Percentiles rank a stretch among this genome's conserved stretches.
Evolutionary conservation across 2,888 invertebrate genomes (phyloP).

Genomic region (Catotricha subobsoleta): DNA sequence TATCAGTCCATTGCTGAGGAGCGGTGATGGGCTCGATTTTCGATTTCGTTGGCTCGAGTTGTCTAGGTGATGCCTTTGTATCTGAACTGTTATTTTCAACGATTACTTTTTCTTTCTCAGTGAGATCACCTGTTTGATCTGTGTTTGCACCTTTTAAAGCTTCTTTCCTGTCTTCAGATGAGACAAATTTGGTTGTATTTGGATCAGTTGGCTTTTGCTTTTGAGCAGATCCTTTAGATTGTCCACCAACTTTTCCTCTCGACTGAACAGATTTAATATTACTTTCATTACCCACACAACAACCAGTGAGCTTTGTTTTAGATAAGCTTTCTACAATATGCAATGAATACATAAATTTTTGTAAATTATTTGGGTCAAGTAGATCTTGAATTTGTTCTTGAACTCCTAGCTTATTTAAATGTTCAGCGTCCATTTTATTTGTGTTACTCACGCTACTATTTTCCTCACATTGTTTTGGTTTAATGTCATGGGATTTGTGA

Average conservation of each 20-base stretch:
- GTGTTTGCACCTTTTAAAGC: background rate
- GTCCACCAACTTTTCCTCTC: constrained; percentile 6
- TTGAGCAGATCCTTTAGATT: background rate
- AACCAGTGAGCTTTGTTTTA: constrained; percentile 11
- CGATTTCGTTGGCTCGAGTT: too few relatives aligned
- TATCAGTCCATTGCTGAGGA: constrained; percentile 42
- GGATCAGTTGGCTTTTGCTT: background rate
- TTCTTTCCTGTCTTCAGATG: background rate
- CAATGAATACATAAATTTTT: constrained; percentile 86
- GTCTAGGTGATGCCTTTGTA: background rate
- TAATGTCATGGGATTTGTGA: background rate
- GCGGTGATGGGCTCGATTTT: too few relatives aligned
- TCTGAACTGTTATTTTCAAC: background rate
- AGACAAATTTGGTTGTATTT: too few relatives aligned
- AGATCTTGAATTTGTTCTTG: constrained; percentile 43
- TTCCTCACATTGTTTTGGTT: background rate
- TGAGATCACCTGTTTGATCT: background rate
- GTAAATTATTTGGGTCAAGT: constrained; percentile 74
- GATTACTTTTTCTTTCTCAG: background rate
- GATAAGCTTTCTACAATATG: constrained; percentile 72
- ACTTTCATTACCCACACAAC: constrained; percentile 5
- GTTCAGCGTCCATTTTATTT: background rate
- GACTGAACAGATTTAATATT: background rate
- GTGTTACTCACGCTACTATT: too few relatives aligned
- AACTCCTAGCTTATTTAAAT: constrained; percentile 15